Evolutionary conservation across 2,113 vertebrate species (phyloP).

Genomic region (Tragelaphus scriptus): DNA sequence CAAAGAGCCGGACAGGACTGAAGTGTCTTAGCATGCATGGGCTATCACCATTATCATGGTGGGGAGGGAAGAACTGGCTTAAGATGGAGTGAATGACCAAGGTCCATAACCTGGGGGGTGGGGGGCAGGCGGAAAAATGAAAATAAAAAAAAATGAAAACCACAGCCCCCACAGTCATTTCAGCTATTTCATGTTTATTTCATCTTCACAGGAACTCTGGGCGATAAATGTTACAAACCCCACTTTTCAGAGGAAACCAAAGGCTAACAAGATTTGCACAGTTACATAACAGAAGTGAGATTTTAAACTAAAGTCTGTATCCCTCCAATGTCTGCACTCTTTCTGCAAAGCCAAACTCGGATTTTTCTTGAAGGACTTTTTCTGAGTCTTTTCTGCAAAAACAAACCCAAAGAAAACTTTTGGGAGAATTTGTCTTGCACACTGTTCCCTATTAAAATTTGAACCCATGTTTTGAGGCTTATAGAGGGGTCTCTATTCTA

Average conservation of each 20-base stretch:
- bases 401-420: accelerated
- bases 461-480: background rate
- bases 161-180: background rate
- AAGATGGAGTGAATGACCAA: background rate
- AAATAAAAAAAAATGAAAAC: background rate
- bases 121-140: too few species aligned
- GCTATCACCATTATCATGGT: background rate
- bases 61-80: background rate
- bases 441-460: background rate
- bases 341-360: background rate
- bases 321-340: background rate
- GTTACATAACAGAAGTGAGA: background rate
- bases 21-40: background rate
- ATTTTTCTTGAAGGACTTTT: background rate
- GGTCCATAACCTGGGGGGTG: too few species aligned
- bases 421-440: background rate
- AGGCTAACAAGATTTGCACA: background rate
- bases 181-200: background rate
- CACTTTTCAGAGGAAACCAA: accelerated
- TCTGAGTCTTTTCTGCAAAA: background rate
- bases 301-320: background rate
- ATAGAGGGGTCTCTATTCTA: background rate
- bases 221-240: background rate
- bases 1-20: background rate
- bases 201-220: background rate